Conservation (phyloP, 2,888 invertebrate genomes). For the Heliconius aoede region DNA sequence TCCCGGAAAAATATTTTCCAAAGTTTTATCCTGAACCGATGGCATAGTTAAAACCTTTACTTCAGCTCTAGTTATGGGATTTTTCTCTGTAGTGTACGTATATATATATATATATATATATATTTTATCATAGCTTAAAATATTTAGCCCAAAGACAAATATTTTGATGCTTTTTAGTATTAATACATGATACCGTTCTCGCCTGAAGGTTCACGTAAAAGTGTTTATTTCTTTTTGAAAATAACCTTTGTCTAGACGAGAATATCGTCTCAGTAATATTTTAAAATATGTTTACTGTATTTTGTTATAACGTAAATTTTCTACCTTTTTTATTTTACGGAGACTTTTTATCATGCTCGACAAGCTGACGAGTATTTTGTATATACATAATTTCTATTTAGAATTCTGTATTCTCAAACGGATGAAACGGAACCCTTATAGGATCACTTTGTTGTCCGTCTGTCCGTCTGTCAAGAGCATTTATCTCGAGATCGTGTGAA, state of each 20-base stretch:
- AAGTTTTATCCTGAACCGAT: too few relatives aligned
- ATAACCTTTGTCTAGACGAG: slow-evolving; percentile 30
- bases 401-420: too few relatives aligned
- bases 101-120: background rate
- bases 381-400: background rate
- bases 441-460: too few relatives aligned
- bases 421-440: too few relatives aligned
- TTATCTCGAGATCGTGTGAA: too few relatives aligned
- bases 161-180: slow-evolving; percentile 16
- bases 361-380: background rate
- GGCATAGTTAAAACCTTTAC: too few relatives aligned
- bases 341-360: background rate
- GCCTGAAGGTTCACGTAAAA: slow-evolving; percentile 29
- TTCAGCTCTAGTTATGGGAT: too few relatives aligned
- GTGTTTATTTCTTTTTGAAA: slow-evolving; percentile 18
- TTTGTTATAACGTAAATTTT: background rate
- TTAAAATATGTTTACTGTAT: slow-evolving; percentile 16
- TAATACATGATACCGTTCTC: slow-evolving; percentile 37
- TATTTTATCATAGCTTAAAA: background rate
- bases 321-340: background rate
- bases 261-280: background rate
- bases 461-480: too few relatives aligned
- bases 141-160: background rate
- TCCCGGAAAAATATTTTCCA: too few relatives aligned
- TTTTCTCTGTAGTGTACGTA: too few relatives aligned